Percentiles rank a stretch among this genome's conserved stretches.
Conservation (phyloP, 2,888 invertebrate species). For the Clivina fossor region DNA sequence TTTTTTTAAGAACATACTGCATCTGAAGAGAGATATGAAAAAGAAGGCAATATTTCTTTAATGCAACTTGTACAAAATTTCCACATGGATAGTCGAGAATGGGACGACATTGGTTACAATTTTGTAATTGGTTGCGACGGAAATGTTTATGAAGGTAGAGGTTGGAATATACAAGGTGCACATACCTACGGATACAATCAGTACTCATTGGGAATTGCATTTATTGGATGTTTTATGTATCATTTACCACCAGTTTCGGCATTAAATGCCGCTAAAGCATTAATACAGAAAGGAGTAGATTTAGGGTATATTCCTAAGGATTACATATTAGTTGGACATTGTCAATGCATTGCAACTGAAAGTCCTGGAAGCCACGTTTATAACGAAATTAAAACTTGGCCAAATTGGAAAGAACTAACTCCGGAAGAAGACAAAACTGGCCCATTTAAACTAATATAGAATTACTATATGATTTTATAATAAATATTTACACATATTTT, state of each 20-base stretch:
- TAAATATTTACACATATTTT: background rate
- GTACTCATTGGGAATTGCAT: constrained; percentile 55
- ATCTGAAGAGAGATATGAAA: constrained; percentile 53
- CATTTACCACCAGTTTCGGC: constrained; percentile 52
- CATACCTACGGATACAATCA: constrained; percentile 58
- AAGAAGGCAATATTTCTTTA: constrained; percentile 54
- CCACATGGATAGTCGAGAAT: constrained; percentile 57
- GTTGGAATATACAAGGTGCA: constrained; percentile 56
- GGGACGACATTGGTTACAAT: constrained; percentile 59
- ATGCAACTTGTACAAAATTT: constrained; percentile 58
- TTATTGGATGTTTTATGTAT: constrained; percentile 58
- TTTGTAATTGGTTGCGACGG: constrained; percentile 57
- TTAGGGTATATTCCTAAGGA: constrained; percentile 54
- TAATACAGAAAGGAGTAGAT: constrained; percentile 55
- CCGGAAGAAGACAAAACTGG: too few relatives aligned
- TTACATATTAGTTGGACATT: constrained; percentile 57
- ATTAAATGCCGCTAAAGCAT: constrained; percentile 52
- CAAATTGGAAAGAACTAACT: constrained; percentile 50
- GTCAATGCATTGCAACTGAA: constrained; percentile 56
- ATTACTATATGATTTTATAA: background rate
- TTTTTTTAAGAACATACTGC: constrained; percentile 55
- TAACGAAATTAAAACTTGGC: constrained; percentile 59
- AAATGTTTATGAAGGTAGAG: constrained; percentile 56
- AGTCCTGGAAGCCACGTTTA: constrained; percentile 58
- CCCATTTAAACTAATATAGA: too few relatives aligned